Percentiles rank a stretch among this genome's conserved stretches.
These are phyloP conservation scores for Leguminivora glycinivorella DNA, from an alignment of 1,140 invertebrate genomes.

Conservation along the genomic window DNA sequence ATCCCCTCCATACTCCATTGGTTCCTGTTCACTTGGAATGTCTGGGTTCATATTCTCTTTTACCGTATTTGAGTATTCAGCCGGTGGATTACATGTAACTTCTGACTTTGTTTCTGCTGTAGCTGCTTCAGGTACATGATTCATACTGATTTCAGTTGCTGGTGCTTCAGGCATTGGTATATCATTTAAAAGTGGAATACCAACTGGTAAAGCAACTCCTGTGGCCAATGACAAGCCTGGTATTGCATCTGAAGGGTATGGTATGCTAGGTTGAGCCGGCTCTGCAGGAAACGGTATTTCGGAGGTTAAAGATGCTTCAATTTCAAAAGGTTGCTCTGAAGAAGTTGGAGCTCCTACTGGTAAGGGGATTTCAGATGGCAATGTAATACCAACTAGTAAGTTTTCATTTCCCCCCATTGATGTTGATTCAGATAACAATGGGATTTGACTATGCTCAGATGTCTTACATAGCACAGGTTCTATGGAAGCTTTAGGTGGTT, in stretches of 20 bases:
- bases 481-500: background rate
- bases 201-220: background rate
- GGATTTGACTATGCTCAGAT: conserved; percentile 29
- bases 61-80: background rate
- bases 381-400: background rate
- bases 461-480: background rate
- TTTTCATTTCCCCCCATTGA: background rate
- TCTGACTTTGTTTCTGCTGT: background rate
- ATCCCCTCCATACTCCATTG: conserved; percentile 60
- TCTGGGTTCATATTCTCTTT: conserved; percentile 31
- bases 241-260: conserved; percentile 6
- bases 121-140: background rate
- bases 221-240: conserved; percentile 5
- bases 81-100: background rate
- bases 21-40: conserved; percentile 50
- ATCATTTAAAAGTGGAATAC: conserved; percentile 15
- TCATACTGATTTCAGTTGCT: background rate
- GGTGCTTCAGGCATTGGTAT: conserved; percentile 16
- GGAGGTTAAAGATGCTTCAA: conserved; percentile 3
- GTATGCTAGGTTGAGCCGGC: conserved; percentile 1
- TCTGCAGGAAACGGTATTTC: conserved; percentile 13
- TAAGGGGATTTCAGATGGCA: conserved; percentile 11
- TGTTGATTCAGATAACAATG: conserved; percentile 11
- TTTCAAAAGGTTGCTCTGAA: background rate
- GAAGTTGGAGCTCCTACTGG: background rate